Conservation (phyloP, 2,797 vertebrate species). For the Ctenosaura bakeri region DNA sequence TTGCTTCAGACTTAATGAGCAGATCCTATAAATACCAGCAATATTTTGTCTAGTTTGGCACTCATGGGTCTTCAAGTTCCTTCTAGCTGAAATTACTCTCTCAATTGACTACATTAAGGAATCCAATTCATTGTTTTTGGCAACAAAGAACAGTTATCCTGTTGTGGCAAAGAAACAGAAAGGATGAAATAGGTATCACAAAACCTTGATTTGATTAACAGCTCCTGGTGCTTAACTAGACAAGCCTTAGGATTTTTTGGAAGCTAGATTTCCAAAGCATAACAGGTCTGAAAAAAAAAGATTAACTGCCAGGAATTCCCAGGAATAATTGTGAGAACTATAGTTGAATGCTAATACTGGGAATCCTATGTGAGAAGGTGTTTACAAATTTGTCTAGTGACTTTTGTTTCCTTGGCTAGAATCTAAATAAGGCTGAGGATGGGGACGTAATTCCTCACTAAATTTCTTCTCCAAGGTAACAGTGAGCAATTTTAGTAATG, state of each 20-base stretch:
- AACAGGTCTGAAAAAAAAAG: background rate
- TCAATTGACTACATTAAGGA: conserved; percentile 22
- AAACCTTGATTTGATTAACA: background rate
- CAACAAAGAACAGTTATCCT: conserved; percentile 22
- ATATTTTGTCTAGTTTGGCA: conserved; percentile 70
- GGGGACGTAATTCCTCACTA: no score
- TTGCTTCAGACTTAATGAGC: conserved; percentile 66
- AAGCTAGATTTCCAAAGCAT: background rate
- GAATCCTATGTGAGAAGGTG: background rate
- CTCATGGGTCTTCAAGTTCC: conserved; percentile 58
- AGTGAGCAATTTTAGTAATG: no score
- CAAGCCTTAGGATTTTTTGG: background rate
- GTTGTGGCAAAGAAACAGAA: conserved; percentile 14
- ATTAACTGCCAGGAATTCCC: background rate
- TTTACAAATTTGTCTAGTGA: background rate
- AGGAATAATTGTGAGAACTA: background rate
- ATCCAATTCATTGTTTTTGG: conserved; percentile 26
- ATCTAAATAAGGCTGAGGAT: no score
- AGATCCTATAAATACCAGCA: conserved; percentile 61
- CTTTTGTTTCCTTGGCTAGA: background rate
- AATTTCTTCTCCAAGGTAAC: no score
- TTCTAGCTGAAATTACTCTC: conserved; percentile 45
- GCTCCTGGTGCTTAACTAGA: background rate
- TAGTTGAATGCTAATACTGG: background rate
- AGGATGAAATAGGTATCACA: background rate